Evolutionary conservation across 2,113 vertebrate genomes (phyloP).

Genomic region (Pardalotus punctatus): DNA sequence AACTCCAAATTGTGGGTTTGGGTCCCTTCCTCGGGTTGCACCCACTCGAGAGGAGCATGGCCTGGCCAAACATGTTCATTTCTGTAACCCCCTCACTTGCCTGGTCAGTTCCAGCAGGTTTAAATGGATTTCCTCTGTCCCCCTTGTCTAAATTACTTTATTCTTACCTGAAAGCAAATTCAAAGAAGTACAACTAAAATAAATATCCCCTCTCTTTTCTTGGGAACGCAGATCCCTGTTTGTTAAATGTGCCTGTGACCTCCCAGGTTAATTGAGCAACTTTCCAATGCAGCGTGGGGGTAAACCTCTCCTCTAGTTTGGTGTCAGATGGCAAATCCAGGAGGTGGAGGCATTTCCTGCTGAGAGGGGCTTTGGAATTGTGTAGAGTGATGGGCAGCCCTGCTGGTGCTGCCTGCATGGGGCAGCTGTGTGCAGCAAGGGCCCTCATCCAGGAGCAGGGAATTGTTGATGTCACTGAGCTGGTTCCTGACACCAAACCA

Average conservation of each 20-base stretch:
- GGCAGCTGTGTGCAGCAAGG: not conserved
- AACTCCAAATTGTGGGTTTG: accelerated
- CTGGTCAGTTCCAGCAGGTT: not conserved
- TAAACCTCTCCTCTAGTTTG: not conserved
- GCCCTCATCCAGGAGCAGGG: not conserved
- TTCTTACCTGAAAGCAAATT: not conserved
- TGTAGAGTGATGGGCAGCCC: not conserved
- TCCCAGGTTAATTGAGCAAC: not conserved
- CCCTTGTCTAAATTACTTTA: not conserved
- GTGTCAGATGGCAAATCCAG: not conserved
- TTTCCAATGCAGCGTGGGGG: accelerated
- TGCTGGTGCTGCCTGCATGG: not conserved
- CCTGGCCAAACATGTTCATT: not conserved
- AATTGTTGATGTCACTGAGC: not conserved
- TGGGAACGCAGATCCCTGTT: not conserved
- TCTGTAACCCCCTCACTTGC: not conserved
- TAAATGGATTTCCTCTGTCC: not conserved
- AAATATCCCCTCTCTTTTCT: not conserved
- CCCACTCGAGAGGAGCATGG: not conserved
- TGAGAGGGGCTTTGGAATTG: not conserved
- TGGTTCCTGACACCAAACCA: not conserved
- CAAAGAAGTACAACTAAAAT: not conserved
- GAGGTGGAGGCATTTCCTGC: not conserved
- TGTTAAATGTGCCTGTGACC: not conserved
- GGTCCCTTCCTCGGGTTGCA: not conserved